Evolutionary conservation across 1,140 invertebrate genomes (phyloP), one percentile per base, ranked within the genome.

Genomic region (Achatina immaculata): DNA sequence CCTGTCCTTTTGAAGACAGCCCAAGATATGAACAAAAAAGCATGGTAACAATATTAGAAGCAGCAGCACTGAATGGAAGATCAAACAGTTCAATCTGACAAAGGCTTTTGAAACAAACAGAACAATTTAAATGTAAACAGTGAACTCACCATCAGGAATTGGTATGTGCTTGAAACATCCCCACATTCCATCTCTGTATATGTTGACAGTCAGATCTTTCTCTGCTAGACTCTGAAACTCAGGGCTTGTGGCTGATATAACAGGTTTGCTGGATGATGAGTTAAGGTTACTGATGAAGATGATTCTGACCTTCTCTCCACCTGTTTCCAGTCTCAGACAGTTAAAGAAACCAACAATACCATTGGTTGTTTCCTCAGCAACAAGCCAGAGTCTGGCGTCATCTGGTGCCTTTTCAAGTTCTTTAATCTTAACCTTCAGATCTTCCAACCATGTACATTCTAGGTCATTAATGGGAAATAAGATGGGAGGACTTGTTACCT

Each of bases 271-370:
- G 34, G 55, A 48, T 4, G 74, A 76, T n/a, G 73, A 74, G 38
- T 40, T 71, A 24, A 78, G 66, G 36, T 77, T 82, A 42, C 75
- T 82, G 48, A 51, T 45, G 28, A 82, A 45, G 24, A 82, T 72
- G 34, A 75, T 58, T 58, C 81, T 68, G 19, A 96, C 91, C 85
- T 94, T 94, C 68, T 93, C 91, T 71, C 96, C 96, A 71, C 95
- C 95, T 16, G 94, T 93, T 92, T 99, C 97, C 84, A 94, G 93
- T 85, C 95, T 94, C 58, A 99, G 92, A 89, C 98, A 99, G 85
- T 96, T 97, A 76, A 95, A 94, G 83, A 99, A 91, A 66, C 98
- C 98, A 69, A 98, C 91, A 38, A 97, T 93, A 76, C 98, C 97
- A 89, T 92, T 95, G 31, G 89, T 51, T 11, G 78, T 81, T 3